phyloP scores from a whole-genome alignment of 2,113 vertebrate species.

The Semicossyphus pulcher region DNA sequence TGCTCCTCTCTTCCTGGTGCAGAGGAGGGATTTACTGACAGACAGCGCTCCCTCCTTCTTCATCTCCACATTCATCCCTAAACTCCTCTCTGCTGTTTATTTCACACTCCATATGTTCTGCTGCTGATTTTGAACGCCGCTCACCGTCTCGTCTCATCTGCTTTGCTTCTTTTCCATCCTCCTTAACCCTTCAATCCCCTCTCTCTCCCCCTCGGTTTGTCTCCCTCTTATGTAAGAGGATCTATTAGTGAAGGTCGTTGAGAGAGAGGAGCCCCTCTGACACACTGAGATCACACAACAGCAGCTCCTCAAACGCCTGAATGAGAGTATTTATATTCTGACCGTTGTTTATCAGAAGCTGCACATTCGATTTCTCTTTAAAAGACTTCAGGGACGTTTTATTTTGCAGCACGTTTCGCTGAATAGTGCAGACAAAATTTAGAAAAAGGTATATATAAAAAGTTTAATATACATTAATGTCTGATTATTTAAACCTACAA shows the following conservation, averaged over 20 bases:
- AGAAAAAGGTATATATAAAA: no score
- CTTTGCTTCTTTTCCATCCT: constrained; percentile 4
- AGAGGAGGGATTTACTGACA: constrained; percentile 30
- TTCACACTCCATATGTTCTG: not conserved
- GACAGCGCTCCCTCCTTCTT: not conserved
- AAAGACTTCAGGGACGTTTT: no score
- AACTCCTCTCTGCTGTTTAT: not conserved
- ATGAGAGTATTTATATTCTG: not conserved
- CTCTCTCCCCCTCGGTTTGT: not conserved
- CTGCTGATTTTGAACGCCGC: not conserved
- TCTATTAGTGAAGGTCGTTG: constrained; percentile 59
- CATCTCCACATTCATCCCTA: not conserved
- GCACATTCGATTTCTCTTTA: not conserved
- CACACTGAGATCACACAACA: not conserved
- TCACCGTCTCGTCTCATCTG: constrained; percentile 4
- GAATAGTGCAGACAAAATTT: not conserved
- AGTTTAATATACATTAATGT: no score
- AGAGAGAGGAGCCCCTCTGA: constrained; percentile 17
- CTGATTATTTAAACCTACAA: no score
- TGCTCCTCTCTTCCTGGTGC: constrained; percentile 11
- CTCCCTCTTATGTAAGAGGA: constrained; percentile 60
- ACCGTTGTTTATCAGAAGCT: not conserved
- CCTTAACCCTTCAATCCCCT: constrained; percentile 16
- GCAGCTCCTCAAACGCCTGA: not conserved
- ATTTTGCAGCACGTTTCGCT: not conserved